Percentiles rank a stretch among this genome's conserved stretches.
Conservation (phyloP, 2,113 vertebrate genomes). For the Gadus chalcogrammus region DNA sequence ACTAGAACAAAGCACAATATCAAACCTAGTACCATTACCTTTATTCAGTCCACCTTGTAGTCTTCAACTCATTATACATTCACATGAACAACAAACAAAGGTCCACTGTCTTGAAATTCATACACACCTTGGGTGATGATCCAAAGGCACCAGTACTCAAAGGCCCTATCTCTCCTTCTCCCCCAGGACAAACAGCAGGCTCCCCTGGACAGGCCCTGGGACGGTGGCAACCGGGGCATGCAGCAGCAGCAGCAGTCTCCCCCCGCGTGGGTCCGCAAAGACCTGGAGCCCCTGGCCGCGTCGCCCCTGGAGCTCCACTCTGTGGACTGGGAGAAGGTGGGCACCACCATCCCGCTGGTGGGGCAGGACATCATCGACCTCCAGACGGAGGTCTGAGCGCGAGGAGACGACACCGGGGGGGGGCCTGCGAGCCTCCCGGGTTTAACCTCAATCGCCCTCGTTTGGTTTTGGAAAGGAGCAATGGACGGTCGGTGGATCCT, state of each 20-base stretch:
- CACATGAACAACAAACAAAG: conserved; percentile 21
- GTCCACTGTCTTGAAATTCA: neutral
- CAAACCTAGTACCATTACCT: too few relatives aligned
- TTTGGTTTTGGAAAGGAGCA: conserved; percentile 53
- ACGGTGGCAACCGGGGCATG: neutral
- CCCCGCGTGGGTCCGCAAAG: conserved; percentile 92
- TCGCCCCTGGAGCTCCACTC: conserved; percentile 91
- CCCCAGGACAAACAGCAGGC: conserved; percentile 93
- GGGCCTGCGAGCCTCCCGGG: conserved; percentile 50
- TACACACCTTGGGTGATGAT: conserved; percentile 15
- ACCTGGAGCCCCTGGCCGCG: conserved; percentile 86
- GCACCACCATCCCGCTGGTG: conserved; percentile 91
- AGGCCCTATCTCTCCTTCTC: conserved; percentile 12
- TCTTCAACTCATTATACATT: conserved; percentile 30
- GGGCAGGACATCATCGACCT: conserved; percentile 98
- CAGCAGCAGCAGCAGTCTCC: conserved; percentile 76
- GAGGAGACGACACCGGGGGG: conserved; percentile 15
- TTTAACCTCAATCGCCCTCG: conserved; percentile 62
- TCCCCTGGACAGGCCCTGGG: conserved; percentile 83
- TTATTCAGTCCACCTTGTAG: neutral
- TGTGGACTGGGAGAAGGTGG: conserved; percentile 95
- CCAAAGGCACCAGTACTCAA: conserved; percentile 36
- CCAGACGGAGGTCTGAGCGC: conserved; percentile 95
- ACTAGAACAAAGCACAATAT: conserved; percentile 1
- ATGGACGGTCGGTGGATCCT: conserved; percentile 27